phyloP scores from a whole-genome alignment of 2,888 invertebrate species.

The Drosophila histrio region DNA sequence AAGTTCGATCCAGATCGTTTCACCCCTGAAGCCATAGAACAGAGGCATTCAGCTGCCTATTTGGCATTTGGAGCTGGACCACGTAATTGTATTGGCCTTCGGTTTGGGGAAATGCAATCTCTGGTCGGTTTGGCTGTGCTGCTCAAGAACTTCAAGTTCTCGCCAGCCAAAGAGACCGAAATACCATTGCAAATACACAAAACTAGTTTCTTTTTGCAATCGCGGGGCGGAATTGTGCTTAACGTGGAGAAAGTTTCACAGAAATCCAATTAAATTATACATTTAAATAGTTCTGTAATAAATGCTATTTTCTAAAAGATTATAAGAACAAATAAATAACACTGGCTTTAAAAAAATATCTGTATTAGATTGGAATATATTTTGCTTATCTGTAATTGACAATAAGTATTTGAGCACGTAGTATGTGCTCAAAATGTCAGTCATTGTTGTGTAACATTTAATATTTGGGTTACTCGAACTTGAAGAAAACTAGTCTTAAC shows the following conservation, averaged over 20 bases:
- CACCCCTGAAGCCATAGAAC: slow-evolving; percentile 70
- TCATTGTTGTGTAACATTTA: slow-evolving; percentile 21
- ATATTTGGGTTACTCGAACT: slow-evolving; percentile 16
- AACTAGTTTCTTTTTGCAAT: slow-evolving; percentile 62
- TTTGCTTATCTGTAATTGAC: slow-evolving; percentile 34
- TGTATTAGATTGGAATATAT: background rate
- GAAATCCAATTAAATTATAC: background rate
- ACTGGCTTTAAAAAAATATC: background rate
- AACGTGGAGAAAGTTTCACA: slow-evolving; percentile 59
- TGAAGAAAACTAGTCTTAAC: background rate
- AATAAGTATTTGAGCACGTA: background rate
- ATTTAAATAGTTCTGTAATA: background rate
- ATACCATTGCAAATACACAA: slow-evolving; percentile 70
- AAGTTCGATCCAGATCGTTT: slow-evolving; percentile 85
- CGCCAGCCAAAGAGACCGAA: slow-evolving; percentile 55
- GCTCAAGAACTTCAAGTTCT: slow-evolving; percentile 73
- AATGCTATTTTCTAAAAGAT: background rate
- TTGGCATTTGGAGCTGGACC: slow-evolving; percentile 82
- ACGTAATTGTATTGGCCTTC: slow-evolving; percentile 81
- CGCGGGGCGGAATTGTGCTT: slow-evolving; percentile 72
- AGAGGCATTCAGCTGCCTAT: slow-evolving; percentile 74
- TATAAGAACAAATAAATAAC: background rate
- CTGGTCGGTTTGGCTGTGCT: slow-evolving; percentile 74
- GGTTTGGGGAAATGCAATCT: slow-evolving; percentile 83
- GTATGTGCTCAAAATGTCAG: slow-evolving; percentile 27